Evolutionary conservation across 2,797 vertebrate species (phyloP).

Genomic region (Anniella stebbinsi): DNA sequence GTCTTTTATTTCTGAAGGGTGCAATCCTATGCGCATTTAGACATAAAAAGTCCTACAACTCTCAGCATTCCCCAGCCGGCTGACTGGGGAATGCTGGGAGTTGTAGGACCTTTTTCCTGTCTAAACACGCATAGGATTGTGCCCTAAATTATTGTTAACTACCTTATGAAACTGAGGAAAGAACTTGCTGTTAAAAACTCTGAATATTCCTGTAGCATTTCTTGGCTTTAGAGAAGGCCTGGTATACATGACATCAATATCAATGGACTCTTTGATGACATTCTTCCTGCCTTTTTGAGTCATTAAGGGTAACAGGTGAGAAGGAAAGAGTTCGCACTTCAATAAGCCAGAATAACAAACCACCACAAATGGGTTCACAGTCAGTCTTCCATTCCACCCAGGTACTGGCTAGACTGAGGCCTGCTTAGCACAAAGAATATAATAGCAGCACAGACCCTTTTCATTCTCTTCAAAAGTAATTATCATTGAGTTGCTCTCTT

Average conservation of each 20-base stretch:
- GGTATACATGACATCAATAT: constrained; percentile 21
- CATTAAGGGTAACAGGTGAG: constrained; percentile 32
- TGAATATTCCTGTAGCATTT: not conserved
- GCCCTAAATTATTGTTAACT: constrained; percentile 3
- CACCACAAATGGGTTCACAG: constrained; percentile 2
- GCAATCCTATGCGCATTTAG: too few relatives aligned
- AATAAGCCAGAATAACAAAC: not conserved
- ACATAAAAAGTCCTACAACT: too few relatives aligned
- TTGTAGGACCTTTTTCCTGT: too few relatives aligned
- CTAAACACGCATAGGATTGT: too few relatives aligned
- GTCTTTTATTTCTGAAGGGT: not conserved
- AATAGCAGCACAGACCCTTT: not conserved
- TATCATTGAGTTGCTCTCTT: not conserved
- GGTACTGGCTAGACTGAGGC: not conserved
- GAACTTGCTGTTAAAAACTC: not conserved
- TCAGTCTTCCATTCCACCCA: not conserved
- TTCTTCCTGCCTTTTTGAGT: constrained; percentile 35
- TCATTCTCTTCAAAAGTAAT: not conserved
- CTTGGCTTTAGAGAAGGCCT: constrained; percentile 40
- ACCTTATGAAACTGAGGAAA: not conserved
- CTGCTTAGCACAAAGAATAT: not conserved
- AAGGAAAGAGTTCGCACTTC: constrained; percentile 34
- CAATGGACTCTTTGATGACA: constrained; percentile 18
- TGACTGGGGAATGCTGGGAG: too few relatives aligned
- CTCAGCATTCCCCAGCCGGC: too few relatives aligned